Evolutionary conservation across 64 coral and sea anemone genomes (phyloP).

Genomic region (Pachyseris speciosa): DNA sequence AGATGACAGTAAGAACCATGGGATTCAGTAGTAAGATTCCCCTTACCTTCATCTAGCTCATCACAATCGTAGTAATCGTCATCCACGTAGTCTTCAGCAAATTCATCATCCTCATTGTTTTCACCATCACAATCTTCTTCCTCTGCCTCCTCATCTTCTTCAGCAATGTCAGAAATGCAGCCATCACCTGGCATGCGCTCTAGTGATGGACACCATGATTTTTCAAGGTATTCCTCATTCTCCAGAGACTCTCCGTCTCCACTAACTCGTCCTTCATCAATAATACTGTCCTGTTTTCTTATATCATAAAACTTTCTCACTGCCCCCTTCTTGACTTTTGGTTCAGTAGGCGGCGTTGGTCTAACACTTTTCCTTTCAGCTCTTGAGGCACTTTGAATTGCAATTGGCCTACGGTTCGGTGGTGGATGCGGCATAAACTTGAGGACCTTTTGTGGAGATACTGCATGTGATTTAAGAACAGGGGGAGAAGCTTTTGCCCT

Average conservation of each 20-base stretch:
- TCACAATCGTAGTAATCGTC: slow-evolving; percentile 75
- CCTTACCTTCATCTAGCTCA: slow-evolving; percentile 77
- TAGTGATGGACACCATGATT: slow-evolving; percentile 52
- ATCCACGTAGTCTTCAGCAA: slow-evolving; percentile 31
- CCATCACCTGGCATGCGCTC: slow-evolving; percentile 94
- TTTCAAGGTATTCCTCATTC: slow-evolving; percentile 63
- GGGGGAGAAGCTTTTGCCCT: slow-evolving; percentile 16
- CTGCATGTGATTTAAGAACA: slow-evolving; percentile 12
- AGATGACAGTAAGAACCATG: too few species aligned
- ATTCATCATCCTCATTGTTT: slow-evolving; percentile 49
- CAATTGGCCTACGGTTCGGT: neutral
- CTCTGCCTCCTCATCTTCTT: slow-evolving; percentile 84
- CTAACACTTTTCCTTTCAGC: neutral
- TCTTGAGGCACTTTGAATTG: neutral
- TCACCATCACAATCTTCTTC: slow-evolving; percentile 21
- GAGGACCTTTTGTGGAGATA: neutral
- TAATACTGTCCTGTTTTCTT: neutral
- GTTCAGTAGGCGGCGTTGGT: neutral
- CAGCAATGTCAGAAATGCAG: slow-evolving; percentile 92
- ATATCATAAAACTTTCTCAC: slow-evolving; percentile 34
- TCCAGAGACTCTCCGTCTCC: slow-evolving; percentile 88
- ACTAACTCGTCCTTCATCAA: slow-evolving; percentile 64
- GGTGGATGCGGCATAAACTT: slow-evolving; percentile 23
- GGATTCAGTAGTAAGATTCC: neutral
- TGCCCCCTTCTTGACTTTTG: neutral